phyloP scores from a whole-genome alignment of 2,797 vertebrate species.

The Myripristis jacobus region DNA sequence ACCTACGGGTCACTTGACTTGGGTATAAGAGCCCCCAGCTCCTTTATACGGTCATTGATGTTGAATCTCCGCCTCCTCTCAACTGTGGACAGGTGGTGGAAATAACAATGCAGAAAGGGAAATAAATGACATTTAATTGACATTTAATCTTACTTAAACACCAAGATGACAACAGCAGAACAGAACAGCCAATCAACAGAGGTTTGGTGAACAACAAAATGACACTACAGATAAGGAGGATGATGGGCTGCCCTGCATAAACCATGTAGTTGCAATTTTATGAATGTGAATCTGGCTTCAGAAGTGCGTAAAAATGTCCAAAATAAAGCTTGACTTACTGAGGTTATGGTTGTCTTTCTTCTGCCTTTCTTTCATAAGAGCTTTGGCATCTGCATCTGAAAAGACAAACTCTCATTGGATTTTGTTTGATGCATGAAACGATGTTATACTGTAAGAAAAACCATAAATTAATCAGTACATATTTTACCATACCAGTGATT shows the following conservation, averaged over 20 bases:
- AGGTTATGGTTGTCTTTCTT: conserved; percentile 96
- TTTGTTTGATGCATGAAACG: too few species aligned
- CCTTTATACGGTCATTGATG: conserved; percentile 94
- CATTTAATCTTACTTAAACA: conserved; percentile 8
- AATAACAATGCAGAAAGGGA: conserved; percentile 5
- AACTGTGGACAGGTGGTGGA: conserved; percentile 76
- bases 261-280: not conserved
- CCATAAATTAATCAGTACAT: not conserved
- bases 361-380: conserved; percentile 89
- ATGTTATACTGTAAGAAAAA: not conserved
- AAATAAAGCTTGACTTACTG: conserved; percentile 81
- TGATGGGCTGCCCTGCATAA: not conserved
- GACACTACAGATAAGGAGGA: not conserved
- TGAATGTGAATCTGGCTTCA: not conserved
- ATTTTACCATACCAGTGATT: conserved; percentile 70
- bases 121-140: not conserved
- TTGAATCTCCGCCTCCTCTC: conserved; percentile 93
- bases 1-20: conserved; percentile 93
- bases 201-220: conserved; percentile 9
- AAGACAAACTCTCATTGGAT: conserved; percentile 31
- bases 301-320: not conserved
- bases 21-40: conserved; percentile 90
- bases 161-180: not conserved
- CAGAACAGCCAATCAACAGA: conserved; percentile 4
- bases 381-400: conserved; percentile 85